Evolutionary conservation across 2,797 vertebrate species (phyloP).

Genomic region (Anabas testudineus): DNA sequence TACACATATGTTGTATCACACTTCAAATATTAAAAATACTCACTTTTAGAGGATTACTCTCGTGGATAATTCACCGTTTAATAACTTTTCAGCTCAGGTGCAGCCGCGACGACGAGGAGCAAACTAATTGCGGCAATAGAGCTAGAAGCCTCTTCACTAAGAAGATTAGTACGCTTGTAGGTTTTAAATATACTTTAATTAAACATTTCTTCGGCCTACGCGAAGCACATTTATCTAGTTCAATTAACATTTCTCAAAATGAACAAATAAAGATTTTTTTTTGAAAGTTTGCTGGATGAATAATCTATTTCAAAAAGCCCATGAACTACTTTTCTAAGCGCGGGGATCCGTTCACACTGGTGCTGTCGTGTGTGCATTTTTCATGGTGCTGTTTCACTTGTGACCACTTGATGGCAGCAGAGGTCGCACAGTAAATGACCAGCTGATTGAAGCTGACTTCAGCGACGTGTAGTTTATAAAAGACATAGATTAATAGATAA

Average conservation of each 20-base stretch:
- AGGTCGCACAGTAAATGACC: slow-evolving; percentile 1
- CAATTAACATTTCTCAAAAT: rapidly evolving
- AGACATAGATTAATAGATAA: not conserved
- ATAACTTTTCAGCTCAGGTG: not conserved
- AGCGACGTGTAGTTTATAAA: not conserved
- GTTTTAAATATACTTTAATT: not conserved
- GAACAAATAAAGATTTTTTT: not conserved
- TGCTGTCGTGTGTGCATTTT: not conserved
- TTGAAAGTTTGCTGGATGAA: rapidly evolving
- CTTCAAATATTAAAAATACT: not conserved
- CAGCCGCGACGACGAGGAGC: rapidly evolving
- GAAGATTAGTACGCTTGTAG: slow-evolving; percentile 26
- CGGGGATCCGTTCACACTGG: slow-evolving; percentile 15
- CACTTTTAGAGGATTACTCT: not conserved
- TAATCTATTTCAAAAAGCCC: not conserved
- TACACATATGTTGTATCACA: not conserved
- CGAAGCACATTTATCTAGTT: rapidly evolving
- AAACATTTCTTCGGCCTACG: not conserved
- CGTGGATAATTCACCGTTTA: rapidly evolving
- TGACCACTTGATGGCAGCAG: slow-evolving; percentile 61
- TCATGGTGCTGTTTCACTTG: slow-evolving; percentile 1
- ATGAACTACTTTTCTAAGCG: slow-evolving; percentile 65
- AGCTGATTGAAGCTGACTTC: too few relatives aligned
- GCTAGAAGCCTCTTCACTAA: slow-evolving; percentile 34
- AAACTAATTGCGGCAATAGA: rapidly evolving